These are phyloP conservation scores for Cygnus atratus DNA, from an alignment of 2,113 vertebrate species.

Conservation along the genomic window DNA sequence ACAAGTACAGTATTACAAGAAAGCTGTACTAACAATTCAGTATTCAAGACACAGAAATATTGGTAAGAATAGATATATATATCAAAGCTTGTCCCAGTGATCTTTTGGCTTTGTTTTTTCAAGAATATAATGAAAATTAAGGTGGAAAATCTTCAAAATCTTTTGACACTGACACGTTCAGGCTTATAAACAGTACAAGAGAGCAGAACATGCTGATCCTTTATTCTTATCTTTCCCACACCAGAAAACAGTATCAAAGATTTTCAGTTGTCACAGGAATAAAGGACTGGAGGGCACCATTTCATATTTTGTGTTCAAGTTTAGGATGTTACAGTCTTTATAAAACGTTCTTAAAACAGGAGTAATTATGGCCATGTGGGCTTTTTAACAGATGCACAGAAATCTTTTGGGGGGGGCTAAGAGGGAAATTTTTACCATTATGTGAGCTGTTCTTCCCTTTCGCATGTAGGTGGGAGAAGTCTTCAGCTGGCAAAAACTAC, in stretches of 20 bases:
- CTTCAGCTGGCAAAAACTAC: not conserved
- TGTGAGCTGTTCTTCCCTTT: not conserved
- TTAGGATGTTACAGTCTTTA: not conserved
- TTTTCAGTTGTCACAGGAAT: not conserved
- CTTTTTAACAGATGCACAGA: not conserved
- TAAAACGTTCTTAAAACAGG: not conserved
- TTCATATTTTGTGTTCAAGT: not conserved
- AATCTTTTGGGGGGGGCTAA: not conserved
- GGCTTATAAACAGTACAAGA: not conserved
- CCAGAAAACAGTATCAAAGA: not conserved
- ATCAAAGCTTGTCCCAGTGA: not conserved
- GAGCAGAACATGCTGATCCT: not conserved
- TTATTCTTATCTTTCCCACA: not conserved
- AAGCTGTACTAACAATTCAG: slow-evolving; percentile 2
- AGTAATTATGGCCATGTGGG: not conserved
- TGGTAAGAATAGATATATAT: not conserved
- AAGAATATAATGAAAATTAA: not conserved
- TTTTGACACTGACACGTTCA: not conserved
- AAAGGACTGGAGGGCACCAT: not conserved
- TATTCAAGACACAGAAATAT: not conserved
- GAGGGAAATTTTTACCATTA: not conserved
- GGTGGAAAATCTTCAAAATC: not conserved
- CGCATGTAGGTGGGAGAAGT: not conserved
- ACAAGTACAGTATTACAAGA: slow-evolving; percentile 12
- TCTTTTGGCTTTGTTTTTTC: not conserved